Percentiles rank a stretch among this genome's conserved stretches.
phyloP scores from a whole-genome alignment of 2,113 vertebrate species.

The Pituophis catenifer region DNA sequence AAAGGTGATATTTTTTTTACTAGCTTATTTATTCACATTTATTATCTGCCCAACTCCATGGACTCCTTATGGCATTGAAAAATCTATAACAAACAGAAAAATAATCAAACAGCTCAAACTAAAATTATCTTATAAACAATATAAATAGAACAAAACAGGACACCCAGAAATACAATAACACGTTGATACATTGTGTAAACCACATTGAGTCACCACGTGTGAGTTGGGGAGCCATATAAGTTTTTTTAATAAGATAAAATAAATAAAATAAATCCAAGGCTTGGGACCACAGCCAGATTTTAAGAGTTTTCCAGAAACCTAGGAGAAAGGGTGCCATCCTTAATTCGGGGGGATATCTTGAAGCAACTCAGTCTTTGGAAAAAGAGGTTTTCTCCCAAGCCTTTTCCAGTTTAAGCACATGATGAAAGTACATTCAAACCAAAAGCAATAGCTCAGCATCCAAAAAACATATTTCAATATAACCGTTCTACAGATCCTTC shows the following conservation, averaged over 20 bases:
- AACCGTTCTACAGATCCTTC: background rate
- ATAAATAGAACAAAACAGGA: background rate
- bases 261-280: background rate
- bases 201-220: background rate
- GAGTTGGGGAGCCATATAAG: background rate
- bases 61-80: background rate
- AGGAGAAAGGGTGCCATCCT: background rate
- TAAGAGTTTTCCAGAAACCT: background rate
- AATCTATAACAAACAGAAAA: background rate
- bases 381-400: background rate
- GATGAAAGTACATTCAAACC: background rate
- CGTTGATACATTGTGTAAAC: background rate
- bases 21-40: background rate
- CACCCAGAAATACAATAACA: background rate
- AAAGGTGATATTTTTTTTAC: background rate
- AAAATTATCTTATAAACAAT: background rate
- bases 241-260: background rate
- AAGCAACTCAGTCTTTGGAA: background rate
- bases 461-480: background rate
- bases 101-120: background rate
- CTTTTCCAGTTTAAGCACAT: background rate
- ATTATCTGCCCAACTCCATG: background rate
- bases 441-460: background rate
- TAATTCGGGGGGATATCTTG: background rate
- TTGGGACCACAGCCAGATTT: background rate